Conservation (phyloP, 2,888 invertebrate genomes). For the Dynastes tityus region DNA sequence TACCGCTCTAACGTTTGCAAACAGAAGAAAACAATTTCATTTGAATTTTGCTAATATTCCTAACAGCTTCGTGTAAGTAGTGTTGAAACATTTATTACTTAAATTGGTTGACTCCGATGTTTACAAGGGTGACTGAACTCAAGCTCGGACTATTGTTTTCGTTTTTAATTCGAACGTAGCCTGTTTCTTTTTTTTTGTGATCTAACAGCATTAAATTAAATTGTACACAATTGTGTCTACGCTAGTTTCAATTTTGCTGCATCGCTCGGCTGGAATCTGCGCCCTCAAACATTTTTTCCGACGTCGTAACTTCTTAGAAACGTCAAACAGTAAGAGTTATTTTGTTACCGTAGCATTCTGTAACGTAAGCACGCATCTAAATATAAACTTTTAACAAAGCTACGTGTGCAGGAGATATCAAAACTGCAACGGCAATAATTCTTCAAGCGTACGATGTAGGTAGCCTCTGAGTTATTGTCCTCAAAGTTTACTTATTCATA, state of each 20-base stretch:
- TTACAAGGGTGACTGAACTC: background rate
- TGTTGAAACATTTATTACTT: background rate
- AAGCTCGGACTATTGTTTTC: background rate
- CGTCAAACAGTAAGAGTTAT: constrained; percentile 18
- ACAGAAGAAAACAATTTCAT: too few relatives aligned
- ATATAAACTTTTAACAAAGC: constrained; percentile 38
- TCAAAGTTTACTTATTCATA: constrained; percentile 23
- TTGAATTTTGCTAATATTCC: too few relatives aligned
- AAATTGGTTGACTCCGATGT: background rate
- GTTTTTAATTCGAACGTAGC: too few relatives aligned
- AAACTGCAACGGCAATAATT: constrained; percentile 35
- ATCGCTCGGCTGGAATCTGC: background rate
- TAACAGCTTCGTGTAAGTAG: background rate
- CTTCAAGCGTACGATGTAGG: constrained; percentile 4
- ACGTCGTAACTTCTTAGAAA: constrained; percentile 22
- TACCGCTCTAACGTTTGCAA: background rate
- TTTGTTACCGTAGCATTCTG: constrained; percentile 26
- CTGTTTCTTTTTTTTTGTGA: background rate
- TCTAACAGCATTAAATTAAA: constrained; percentile 3
- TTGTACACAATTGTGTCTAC: background rate
- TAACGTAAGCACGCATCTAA: constrained; percentile 30
- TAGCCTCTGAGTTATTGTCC: constrained; percentile 29
- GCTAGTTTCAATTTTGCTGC: background rate
- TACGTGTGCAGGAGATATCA: constrained; percentile 30
- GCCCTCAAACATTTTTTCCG: background rate